Evolutionary conservation across 1,140 invertebrate species (phyloP), one percentile per base, ranked within the genome.

Genomic region (Drosophila lowei): DNA sequence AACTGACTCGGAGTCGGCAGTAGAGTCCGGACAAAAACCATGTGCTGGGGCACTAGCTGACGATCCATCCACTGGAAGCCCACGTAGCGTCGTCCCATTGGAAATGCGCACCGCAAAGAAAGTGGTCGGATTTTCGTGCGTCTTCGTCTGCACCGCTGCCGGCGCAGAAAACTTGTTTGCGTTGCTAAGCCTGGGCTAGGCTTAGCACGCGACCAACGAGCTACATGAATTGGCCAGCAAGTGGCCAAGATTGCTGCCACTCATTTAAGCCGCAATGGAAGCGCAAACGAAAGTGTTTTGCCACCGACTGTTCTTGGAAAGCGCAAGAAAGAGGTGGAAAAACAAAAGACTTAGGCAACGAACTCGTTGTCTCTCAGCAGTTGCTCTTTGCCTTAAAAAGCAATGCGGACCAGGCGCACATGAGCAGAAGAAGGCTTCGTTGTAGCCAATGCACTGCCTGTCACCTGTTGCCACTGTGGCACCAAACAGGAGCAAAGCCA

Each of bases 261-360:
- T 73, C 28, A 60, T 59, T 28, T 47, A 47, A 23, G 16, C 38
- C 57, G 41, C 55, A 68, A 43, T 53, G 56, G 55, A 52, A 59
- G 58, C 50, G 49, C 50, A 58, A 85, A 74, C 73, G 81, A 85
- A 86, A 85, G 81, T 85, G 81, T 77, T 85, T 76, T 78, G 62
- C 48, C 68, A 74, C 42, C 48, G 64, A 68, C 64, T 60, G 74
- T 85, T 86, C 81, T 86, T 74, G 73, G 47, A 18, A 70, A 46
- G 41, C 57, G 11, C 59, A 16, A 47, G 55, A 71, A 70, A 61
- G 15, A 15, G 18, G 25, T n/a, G 52, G 43, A 66, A 50, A 72
- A 63, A 72, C 77, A 88, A 86, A 85, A 85, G 77, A 85, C 81
- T 86, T 80, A 72, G 58, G 64, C 81, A 81, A 77, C 81, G 73